A percentile compares a stretch with the other conserved stretches of the same genome.
Conservation (phyloP, 2,888 invertebrate genomes). For the Neocrepidodera transversa region DNA sequence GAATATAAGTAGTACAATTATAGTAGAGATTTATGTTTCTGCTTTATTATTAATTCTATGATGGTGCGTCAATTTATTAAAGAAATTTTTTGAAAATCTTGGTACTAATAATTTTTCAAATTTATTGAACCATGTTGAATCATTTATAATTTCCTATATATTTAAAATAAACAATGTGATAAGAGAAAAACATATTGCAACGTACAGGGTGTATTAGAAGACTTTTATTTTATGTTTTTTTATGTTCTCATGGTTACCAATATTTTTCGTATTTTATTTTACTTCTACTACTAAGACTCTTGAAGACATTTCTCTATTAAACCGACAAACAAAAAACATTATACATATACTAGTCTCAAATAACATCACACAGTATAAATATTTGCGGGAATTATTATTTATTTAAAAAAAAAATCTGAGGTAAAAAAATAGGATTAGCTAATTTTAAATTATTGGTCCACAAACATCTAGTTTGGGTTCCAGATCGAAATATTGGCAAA, state of each 20-base stretch:
- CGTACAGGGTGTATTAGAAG: slow-evolving; percentile 2
- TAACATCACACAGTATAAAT: slow-evolving; percentile 4
- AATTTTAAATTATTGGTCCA: slow-evolving; percentile 6
- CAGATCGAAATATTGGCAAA: not conserved
- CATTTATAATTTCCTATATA: not conserved
- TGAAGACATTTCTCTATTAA: no score
- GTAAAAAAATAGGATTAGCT: slow-evolving; percentile 41
- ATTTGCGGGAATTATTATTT: not conserved
- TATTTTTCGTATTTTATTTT: not conserved
- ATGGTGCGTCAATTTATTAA: not conserved
- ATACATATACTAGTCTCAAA: not conserved
- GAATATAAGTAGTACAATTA: not conserved
- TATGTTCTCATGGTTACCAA: slow-evolving; percentile 3
- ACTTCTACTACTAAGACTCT: no score
- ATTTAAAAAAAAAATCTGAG: not conserved
- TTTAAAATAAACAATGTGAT: slow-evolving; percentile 1
- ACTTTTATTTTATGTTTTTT: slow-evolving; percentile 5
- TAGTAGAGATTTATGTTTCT: not conserved
- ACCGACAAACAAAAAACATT: no score
- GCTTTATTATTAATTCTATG: not conserved
- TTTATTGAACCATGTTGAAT: slow-evolving; percentile 7
- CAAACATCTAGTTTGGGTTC: not conserved
- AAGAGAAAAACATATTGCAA: not conserved
- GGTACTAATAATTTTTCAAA: no score
- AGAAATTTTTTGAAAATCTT: not conserved